A percentile compares a stretch with the other conserved stretches of the same genome.
Evolutionary conservation across 2,888 invertebrate species (phyloP).

Genomic region (Colletes collaris): DNA sequence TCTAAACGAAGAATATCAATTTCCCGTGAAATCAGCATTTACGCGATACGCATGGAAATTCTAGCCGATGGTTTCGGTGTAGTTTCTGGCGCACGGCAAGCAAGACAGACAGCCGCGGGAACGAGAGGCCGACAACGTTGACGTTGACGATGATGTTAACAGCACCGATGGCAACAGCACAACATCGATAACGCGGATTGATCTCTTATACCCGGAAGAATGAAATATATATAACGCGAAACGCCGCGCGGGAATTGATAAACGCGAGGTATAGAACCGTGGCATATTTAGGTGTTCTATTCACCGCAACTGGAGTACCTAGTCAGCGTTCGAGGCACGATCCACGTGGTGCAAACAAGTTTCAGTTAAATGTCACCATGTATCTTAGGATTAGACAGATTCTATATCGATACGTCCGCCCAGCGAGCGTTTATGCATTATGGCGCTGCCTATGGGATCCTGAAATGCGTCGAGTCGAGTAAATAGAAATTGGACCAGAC

Average conservation of each 20-base stretch:
- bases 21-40: conserved; percentile 33
- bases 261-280: conserved; percentile 13
- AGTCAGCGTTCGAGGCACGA: conserved; percentile 8
- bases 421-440: no score
- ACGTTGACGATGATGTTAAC: conserved; percentile 42
- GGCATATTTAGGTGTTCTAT: conserved; percentile 13
- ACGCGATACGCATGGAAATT: conserved; percentile 32
- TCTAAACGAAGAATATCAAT: conserved; percentile 13
- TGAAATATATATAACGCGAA: conserved; percentile 42
- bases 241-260: conserved; percentile 35
- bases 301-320: conserved; percentile 12
- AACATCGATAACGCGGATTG: conserved; percentile 45
- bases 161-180: conserved; percentile 16
- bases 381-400: neutral
- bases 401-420: no score
- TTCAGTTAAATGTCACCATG: neutral
- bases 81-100: conserved; percentile 7
- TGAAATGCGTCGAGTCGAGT: no score
- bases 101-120: conserved; percentile 17
- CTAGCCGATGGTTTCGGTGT: conserved; percentile 34
- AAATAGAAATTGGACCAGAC: no score
- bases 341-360: conserved; percentile 25
- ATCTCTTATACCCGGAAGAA: conserved; percentile 62
- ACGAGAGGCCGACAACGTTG: conserved; percentile 23
- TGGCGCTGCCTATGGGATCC: no score